Conservation (phyloP, 2,888 invertebrate genomes). For the Melanophora roralis region DNA sequence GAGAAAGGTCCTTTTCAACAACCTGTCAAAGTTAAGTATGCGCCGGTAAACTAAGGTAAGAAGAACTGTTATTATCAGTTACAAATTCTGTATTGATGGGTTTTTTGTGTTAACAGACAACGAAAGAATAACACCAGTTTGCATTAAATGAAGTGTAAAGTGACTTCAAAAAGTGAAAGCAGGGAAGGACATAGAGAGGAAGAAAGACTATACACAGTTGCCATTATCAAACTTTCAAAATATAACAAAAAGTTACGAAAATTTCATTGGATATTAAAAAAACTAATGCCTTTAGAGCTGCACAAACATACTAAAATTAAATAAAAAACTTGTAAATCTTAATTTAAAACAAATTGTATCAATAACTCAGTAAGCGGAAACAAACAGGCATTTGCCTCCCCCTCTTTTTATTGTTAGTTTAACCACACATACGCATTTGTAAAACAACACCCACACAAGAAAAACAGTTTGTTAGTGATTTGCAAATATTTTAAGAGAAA, state of each 20-base stretch:
- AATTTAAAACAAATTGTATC: constrained; percentile 19
- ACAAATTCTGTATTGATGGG: constrained; percentile 47
- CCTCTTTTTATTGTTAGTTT: background rate
- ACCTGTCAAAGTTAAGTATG: constrained; percentile 35
- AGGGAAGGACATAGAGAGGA: too few species aligned
- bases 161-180: background rate
- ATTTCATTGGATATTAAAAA: too few species aligned
- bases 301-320: too few species aligned
- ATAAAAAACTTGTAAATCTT: constrained; percentile 41
- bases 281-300: too few species aligned
- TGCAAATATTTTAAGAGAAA: constrained; percentile 42
- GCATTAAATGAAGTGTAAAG: constrained; percentile 42
- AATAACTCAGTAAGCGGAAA: background rate
- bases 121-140: background rate
- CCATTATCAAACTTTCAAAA: too few species aligned
- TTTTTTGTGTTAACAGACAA: background rate
- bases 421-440: constrained; percentile 4
- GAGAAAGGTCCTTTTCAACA: constrained; percentile 24
- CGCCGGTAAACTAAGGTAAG: background rate
- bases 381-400: background rate
- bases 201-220: too few species aligned
- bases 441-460: background rate
- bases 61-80: constrained; percentile 31
- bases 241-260: too few species aligned
- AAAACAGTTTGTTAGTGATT: constrained; percentile 37